Base-by-base conservation (phyloP, 2,113 vertebrate species). In the Macaca fascicularis region DNA sequence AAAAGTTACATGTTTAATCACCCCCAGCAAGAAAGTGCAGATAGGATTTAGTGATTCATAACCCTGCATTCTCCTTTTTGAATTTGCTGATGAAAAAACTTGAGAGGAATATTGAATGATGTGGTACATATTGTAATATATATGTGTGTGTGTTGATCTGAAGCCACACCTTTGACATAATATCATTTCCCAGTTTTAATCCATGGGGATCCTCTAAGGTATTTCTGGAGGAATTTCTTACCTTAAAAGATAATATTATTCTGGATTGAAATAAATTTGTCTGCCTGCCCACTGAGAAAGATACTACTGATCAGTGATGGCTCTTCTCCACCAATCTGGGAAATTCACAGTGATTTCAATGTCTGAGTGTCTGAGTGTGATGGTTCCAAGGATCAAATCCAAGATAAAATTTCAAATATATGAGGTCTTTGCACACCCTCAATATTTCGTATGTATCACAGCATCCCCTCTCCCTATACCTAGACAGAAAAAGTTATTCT, bases 1-100 rank as follows among this genome's bases (percentile, higher is more conserved):
- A 61, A 78, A 92, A 85, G 17, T 81, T 89, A 70, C 61, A 61
- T 70, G 9, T 78, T 97, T 96, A 67, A 48, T 95, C 43, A 76
- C 8, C 17, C 76, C 3, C 48, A 79, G 12, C 5, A 85, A 20
- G 22, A 78, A 93, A 69, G 5, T 19, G 2, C 12, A 90, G 59
- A 59, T 45, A 95, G 14, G 43, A 80, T 80, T 88, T 85, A 64
- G 27, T 84, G 64, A 96, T n/a, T 95, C 27, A 35, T 61, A 81
- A n/a, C 10, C 2, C 14, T 72, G 16, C 12, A 59, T 35, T 8
- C 5, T 70, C 12, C 11, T 81, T 97, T 93, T 88, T 69, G 13
- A 92, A 86, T 70, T 57, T 59, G 0, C 13, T 93, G 48, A 84
- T 90, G 50, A 75, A 95, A 70, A 72, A 72, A 32, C 43, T 10